Percentiles rank a stretch among this genome's conserved stretches.
These are phyloP conservation scores for Genyomyrus donnyi DNA, from an alignment of 2,113 vertebrate genomes.

Conservation along the genomic window DNA sequence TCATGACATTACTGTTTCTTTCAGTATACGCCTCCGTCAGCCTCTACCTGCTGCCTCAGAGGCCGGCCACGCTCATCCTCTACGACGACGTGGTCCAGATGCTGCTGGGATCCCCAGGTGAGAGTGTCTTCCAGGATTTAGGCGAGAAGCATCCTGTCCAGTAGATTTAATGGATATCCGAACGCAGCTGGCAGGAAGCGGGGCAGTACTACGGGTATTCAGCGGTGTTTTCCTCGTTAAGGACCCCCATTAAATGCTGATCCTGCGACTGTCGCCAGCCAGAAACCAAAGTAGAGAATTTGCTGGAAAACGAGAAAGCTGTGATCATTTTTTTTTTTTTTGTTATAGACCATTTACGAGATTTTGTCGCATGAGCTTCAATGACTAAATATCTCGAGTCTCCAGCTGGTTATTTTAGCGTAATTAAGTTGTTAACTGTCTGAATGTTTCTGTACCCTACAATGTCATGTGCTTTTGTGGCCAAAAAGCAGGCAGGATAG, in stretches of 20 bases:
- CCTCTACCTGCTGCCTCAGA: constrained; percentile 71
- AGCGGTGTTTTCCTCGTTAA: neutral
- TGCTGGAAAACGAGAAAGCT: neutral
- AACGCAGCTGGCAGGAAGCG: neutral
- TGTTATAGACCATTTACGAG: neutral
- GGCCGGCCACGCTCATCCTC: constrained; percentile 74
- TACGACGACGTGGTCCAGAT: constrained; percentile 76
- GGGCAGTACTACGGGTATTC: neutral
- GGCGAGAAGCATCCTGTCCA: neutral
- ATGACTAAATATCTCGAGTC: neutral
- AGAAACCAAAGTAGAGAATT: neutral
- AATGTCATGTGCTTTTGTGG: neutral
- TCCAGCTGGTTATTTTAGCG: neutral
- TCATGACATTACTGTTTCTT: neutral
- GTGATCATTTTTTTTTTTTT: neutral
- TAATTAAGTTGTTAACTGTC: neutral
- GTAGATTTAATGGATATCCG: neutral
- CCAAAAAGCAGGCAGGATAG: neutral
- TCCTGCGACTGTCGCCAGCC: neutral
- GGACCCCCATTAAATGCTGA: neutral
- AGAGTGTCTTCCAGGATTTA: constrained; percentile 18
- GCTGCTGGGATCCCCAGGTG: constrained; percentile 74
- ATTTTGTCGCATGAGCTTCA: neutral
- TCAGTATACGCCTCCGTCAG: constrained; percentile 73
- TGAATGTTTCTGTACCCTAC: neutral